A percentile compares a stretch with the other conserved stretches of the same genome.
Evolutionary conservation across 2,888 invertebrate genomes (phyloP).

Genomic region (Oxystoma pomonae): DNA sequence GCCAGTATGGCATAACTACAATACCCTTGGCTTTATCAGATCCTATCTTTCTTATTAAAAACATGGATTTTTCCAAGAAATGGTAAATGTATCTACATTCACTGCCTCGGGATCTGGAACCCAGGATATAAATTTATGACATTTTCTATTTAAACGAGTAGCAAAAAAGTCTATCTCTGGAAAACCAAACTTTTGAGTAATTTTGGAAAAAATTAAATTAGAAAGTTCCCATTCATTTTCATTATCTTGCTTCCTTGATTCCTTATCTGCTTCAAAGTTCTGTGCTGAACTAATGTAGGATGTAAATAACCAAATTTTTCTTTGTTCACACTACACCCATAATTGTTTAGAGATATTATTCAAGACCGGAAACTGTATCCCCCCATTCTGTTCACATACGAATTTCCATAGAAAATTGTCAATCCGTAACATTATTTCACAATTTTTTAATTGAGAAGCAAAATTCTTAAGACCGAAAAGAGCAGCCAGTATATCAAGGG

Average conservation of each 20-base stretch:
- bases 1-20: slow-evolving; percentile 13
- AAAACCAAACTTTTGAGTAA: background rate
- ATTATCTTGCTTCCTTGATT: slow-evolving; percentile 13
- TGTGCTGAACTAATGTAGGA: no score
- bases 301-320: slow-evolving; percentile 21
- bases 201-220: slow-evolving; percentile 1
- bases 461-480: slow-evolving; percentile 12
- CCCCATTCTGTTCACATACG: slow-evolving; percentile 22
- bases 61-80: background rate
- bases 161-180: no score
- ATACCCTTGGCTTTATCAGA: slow-evolving; percentile 15
- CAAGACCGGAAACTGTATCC: slow-evolving; percentile 22
- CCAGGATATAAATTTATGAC: slow-evolving; percentile 4
- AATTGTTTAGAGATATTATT: slow-evolving; percentile 26
- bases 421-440: slow-evolving; percentile 8
- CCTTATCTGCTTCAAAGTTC: slow-evolving; percentile 23
- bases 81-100: slow-evolving; percentile 8
- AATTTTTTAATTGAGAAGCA: background rate
- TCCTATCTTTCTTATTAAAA: slow-evolving; percentile 13
- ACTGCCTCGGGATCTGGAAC: slow-evolving; percentile 5
- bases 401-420: slow-evolving; percentile 23
- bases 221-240: background rate
- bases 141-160: no score
- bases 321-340: slow-evolving; percentile 26
- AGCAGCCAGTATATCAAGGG: slow-evolving; percentile 9